These are phyloP conservation scores for Chalcis sispes DNA, from an alignment of 2,888 invertebrate species.

Conservation along the genomic window DNA sequence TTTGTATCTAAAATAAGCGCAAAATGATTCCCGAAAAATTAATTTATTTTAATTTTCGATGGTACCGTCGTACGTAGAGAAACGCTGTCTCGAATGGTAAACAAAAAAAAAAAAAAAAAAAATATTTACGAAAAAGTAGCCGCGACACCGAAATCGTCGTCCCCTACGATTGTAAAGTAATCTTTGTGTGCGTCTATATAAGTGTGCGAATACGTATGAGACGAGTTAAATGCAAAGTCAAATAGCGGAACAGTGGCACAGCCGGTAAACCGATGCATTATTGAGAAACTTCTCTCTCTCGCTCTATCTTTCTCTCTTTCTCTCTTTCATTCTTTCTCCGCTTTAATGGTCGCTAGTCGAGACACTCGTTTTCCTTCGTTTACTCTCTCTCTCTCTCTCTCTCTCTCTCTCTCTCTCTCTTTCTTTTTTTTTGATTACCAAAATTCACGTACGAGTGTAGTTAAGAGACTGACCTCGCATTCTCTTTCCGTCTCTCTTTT, in stretches of 20 bases:
- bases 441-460: not conserved
- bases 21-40: too few species aligned
- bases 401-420: constrained; percentile 39
- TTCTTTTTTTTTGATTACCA: not conserved
- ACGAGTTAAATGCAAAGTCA: constrained; percentile 38
- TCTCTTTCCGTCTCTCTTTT: constrained; percentile 2
- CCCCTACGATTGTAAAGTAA: too few species aligned
- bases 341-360: constrained; percentile 28
- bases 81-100: too few species aligned
- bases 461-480: constrained; percentile 9
- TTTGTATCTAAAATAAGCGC: too few species aligned
- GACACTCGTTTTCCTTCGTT: constrained; percentile 57
- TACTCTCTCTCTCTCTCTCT: not conserved
- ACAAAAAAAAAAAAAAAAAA: not conserved
- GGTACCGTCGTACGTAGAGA: too few species aligned
- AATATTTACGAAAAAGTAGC: too few species aligned
- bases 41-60: too few species aligned
- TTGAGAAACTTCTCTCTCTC: constrained; percentile 60
- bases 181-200: not conserved
- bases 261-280: constrained; percentile 64
- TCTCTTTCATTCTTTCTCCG: not conserved
- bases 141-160: too few species aligned
- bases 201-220: not conserved
- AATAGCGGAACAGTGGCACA: constrained; percentile 36
- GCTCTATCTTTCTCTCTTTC: not conserved